Evolutionary conservation across 2,797 vertebrate species (phyloP).

Genomic region (Leptatherina wallacei): DNA sequence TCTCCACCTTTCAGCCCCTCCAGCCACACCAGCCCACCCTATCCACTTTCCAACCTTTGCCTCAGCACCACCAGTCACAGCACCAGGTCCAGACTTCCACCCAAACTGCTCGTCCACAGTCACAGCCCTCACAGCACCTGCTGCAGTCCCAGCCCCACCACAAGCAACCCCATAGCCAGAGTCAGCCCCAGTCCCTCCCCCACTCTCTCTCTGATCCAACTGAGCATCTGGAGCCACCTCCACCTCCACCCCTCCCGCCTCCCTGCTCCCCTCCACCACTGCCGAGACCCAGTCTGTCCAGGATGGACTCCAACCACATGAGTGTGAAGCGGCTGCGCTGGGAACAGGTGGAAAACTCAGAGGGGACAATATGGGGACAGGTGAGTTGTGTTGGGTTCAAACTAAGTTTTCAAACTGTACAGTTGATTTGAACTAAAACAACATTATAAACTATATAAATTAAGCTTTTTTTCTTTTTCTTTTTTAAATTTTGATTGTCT

Average conservation of each 20-base stretch:
- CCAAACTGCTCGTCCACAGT: conserved; percentile 78
- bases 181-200: conserved; percentile 75
- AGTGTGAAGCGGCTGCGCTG: conserved; percentile 96
- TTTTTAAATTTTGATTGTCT: conserved; percentile 6
- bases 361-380: conserved; percentile 99
- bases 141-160: conserved; percentile 71
- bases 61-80: conserved; percentile 68
- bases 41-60: conserved; percentile 78
- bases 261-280: conserved; percentile 83
- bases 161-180: conserved; percentile 63
- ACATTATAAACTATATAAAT: background rate
- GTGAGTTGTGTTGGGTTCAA: conserved; percentile 63
- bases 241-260: conserved; percentile 79
- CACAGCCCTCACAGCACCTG: conserved; percentile 77
- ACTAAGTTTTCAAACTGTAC: background rate
- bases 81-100: conserved; percentile 72
- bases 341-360: conserved; percentile 98
- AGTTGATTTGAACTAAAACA: background rate
- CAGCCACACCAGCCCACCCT: conserved; percentile 75
- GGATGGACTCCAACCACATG: conserved; percentile 94
- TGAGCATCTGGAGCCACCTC: conserved; percentile 76
- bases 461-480: conserved; percentile 1
- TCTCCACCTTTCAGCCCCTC: conserved; percentile 81
- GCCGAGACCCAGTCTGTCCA: conserved; percentile 84
- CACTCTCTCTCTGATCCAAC: conserved; percentile 75